Evolutionary conservation across 2,797 vertebrate species (phyloP).

Genomic region (Rhabdomys pumilio): DNA sequence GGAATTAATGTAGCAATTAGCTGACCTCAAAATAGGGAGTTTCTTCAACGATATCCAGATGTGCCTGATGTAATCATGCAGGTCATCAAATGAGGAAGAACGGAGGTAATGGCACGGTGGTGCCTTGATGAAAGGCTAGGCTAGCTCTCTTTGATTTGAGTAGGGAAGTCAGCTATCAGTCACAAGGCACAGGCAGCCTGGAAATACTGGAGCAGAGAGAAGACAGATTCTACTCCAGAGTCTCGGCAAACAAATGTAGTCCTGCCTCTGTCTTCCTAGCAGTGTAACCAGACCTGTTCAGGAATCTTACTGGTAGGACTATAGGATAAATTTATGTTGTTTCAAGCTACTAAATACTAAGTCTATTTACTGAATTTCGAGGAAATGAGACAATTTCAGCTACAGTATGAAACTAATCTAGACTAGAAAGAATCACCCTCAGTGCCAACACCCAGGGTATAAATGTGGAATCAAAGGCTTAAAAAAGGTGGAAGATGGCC

Average conservation of each 20-base stretch:
- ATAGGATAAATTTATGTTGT: background rate
- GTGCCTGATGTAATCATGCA: background rate
- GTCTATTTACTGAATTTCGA: background rate
- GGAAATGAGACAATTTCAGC: background rate
- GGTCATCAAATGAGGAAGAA: background rate
- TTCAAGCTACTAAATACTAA: background rate
- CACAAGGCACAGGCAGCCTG: background rate
- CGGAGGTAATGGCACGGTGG: background rate
- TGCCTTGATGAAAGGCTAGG: background rate
- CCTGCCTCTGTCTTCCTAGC: background rate
- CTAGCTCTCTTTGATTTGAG: background rate
- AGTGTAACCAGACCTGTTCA: background rate
- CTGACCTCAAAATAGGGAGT: background rate
- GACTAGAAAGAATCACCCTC: background rate
- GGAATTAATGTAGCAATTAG: background rate
- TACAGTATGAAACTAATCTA: background rate
- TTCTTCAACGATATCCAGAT: background rate
- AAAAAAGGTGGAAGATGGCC: background rate
- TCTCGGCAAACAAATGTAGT: background rate
- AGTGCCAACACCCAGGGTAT: background rate
- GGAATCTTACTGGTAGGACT: background rate
- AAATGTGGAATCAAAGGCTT: background rate
- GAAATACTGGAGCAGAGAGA: background rate
- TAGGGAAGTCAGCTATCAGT: background rate
- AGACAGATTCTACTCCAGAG: background rate